Evolutionary conservation across 2,797 vertebrate genomes (phyloP), one percentile per base, ranked within the genome.

Genomic region (Steatocranus sp.): DNA sequence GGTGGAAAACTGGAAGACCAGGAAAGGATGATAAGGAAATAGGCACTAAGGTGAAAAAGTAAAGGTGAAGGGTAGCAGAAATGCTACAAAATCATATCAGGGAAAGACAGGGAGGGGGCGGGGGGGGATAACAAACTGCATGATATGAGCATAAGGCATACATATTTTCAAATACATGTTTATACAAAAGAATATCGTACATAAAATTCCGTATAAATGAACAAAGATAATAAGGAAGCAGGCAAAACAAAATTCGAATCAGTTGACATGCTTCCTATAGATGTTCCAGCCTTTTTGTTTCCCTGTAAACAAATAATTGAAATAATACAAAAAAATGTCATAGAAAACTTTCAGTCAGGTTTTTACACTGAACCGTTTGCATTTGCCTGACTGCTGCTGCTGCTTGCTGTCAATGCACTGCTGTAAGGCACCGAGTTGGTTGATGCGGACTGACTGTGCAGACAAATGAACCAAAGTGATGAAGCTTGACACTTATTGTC

Each of bases 401-500:
- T 81, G 81, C 76, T 80, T 86, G 85, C 78, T 41, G 83, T 86
- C 87, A 80, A 84, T 81, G 91, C 82, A 58, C 88, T 87, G 87
- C 91, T 87, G 89, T 95, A 97, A 97, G 96, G 96, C 96, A 97
- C 95, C 92, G 78, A 91, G 91, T 93, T 70, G 88, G 90, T 87
- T 90, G 88, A 83, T 75, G 87, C 75, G 83, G 88, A 89, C 83
- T 83, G 89, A 87, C 87, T 74, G 92, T 85, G 86, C 87, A 82
- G 81, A 91, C 79, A 81, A 89, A 91, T 76, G 58, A 81, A 83
- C 82, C 82, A 79, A 91, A 87, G 81, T 53, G 80, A 87, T 81
- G 88, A 86, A 79, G 76, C 81, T 32, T 48, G 87, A 90, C 82
- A 84, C 84, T 23, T 81, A 43, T 54, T 49, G 86, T 86, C 87